Evolutionary conservation across 2,888 invertebrate genomes (phyloP), one percentile per base, ranked within the genome.

Genomic region (Deroplatys truncata): DNA sequence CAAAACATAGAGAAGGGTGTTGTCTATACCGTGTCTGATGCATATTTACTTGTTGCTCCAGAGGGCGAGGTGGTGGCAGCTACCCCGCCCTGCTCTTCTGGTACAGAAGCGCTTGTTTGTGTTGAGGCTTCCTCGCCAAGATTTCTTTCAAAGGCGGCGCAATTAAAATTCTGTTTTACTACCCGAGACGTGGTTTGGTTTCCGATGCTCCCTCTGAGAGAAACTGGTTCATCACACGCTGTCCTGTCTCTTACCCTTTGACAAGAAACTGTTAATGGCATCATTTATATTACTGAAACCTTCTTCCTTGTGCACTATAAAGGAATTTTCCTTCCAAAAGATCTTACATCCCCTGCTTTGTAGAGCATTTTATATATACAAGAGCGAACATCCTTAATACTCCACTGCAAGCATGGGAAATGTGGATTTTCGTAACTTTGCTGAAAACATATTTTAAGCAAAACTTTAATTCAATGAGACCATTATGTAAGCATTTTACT

Each of bases 141-240:
- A 72, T 72, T 72, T 72, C 56, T 72, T 72, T 87, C 87, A 87
- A 87, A 87, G 87, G 87, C 87, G 87, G 87, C 29, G 43, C 87
- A 87, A 82, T 87, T 87, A 87, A 87, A 72, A 87, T 87, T 15
- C 56, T n/a, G 82, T 87, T 87, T 87, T 87, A 87, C 87, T 82
- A 29, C 87, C 87, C 31, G 87, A 15, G 72, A 49, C 86, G 86
- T 82, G 86, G 86, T 86, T 86, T 87, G 87, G 82, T 83, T 87
- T 87, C 82, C 82, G 83, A 87, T 87, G 87, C 56, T 72, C 56
- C 56, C 56, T 72, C 16, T 72, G 56, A 72, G 56, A 72, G 56
- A 72, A 72, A 72, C 56, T 72, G 20, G 56, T 72, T 72, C 56
- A 72, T 20, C 56, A 72, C 56, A 72, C 20, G 56, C 56, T 25